Percentiles rank a stretch among this genome's conserved stretches.
Evolutionary conservation across 2,797 vertebrate genomes (phyloP).

Genomic region (Protosalanx chinensis): DNA sequence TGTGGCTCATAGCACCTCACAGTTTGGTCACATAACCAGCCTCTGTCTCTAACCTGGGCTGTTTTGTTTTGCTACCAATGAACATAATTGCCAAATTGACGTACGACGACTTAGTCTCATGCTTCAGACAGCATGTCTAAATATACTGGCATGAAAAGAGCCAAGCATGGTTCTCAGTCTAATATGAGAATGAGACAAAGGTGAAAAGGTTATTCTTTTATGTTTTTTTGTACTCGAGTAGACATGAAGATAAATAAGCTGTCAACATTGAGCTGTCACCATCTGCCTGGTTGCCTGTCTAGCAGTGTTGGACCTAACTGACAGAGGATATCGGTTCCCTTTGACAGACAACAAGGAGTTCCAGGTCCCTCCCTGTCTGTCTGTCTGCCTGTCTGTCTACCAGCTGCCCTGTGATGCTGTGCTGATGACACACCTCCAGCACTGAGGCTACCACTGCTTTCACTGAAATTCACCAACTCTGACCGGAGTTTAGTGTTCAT

Average conservation of each 20-base stretch:
- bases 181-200: conserved; percentile 11
- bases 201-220: neutral
- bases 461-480: no score
- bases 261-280: no score
- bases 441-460: no score
- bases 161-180: conserved; percentile 8
- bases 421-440: no score
- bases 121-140: conserved; percentile 60
- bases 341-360: no score
- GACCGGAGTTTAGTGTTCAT: no score
- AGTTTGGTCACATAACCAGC: conserved; percentile 58
- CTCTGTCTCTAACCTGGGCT: conserved; percentile 58
- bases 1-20: conserved; percentile 66
- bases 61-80: conserved; percentile 59
- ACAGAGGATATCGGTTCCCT: no score
- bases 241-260: conserved; percentile 43
- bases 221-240: conserved; percentile 28
- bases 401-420: no score
- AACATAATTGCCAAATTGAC: conserved; percentile 75
- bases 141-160: conserved; percentile 51
- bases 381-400: no score
- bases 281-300: no score
- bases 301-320: no score
- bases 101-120: conserved; percentile 62
- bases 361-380: no score